A percentile compares a stretch with the other conserved stretches of the same genome.
These are phyloP conservation scores for Colletes gigas DNA, from an alignment of 1,140 invertebrate genomes.

Conservation along the genomic window DNA sequence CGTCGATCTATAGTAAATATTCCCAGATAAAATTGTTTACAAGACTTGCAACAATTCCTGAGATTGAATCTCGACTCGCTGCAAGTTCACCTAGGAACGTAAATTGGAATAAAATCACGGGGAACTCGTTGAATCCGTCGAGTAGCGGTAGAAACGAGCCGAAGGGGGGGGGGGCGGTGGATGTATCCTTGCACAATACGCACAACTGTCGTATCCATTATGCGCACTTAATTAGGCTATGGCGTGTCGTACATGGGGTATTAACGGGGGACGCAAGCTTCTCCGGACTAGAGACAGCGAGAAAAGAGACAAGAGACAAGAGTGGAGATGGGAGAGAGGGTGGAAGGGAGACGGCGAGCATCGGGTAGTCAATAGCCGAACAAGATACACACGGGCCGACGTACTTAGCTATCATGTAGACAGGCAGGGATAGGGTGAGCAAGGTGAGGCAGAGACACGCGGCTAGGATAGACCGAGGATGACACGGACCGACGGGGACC, in stretches of 20 bases:
- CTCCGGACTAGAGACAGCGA: neutral
- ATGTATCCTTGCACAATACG: constrained; percentile 56
- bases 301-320: neutral
- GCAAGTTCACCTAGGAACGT: no score
- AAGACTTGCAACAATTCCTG: no score
- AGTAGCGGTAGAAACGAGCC: no score
- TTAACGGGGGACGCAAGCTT: constrained; percentile 40
- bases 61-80: no score
- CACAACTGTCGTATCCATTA: constrained; percentile 80
- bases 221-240: constrained; percentile 79
- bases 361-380: constrained; percentile 66
- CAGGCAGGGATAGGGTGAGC: constrained; percentile 39
- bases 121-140: no score
- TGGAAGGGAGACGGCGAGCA: neutral
- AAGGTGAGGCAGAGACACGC: constrained; percentile 52
- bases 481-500: constrained; percentile 36
- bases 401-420: constrained; percentile 21
- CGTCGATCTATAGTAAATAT: no score
- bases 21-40: no score
- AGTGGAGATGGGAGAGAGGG: no score
- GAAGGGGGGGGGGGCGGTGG: neutral
- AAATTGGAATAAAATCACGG: neutral
- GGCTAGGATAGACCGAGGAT: constrained; percentile 27
- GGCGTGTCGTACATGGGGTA: constrained; percentile 61
- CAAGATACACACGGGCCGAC: constrained; percentile 69